phyloP scores from a whole-genome alignment of 2,888 invertebrate species.

The Dusona sp. region DNA sequence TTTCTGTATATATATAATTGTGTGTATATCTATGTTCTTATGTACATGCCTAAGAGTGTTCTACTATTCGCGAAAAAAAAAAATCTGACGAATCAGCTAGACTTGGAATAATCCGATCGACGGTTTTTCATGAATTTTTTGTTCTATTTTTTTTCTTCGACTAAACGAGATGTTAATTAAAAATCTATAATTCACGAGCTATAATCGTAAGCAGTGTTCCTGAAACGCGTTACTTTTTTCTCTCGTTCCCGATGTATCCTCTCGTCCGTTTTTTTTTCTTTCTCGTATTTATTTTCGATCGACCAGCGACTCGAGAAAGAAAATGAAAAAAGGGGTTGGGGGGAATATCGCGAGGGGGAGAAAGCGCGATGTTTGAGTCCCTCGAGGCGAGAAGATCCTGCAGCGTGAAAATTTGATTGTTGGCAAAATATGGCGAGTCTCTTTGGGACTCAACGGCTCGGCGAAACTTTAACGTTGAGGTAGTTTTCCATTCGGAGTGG shows the following conservation, averaged over 20 bases:
- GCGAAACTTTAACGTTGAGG: slow-evolving; percentile 59
- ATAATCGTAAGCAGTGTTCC: not conserved
- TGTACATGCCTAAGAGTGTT: slow-evolving; percentile 56
- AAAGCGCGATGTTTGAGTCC: not conserved
- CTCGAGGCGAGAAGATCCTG: slow-evolving; percentile 13
- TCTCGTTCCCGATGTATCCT: slow-evolving; percentile 1
- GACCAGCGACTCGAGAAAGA: slow-evolving; percentile 49
- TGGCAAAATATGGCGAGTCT: slow-evolving; percentile 11
- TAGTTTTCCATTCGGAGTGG: slow-evolving; percentile 36
- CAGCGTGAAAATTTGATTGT: slow-evolving; percentile 24
- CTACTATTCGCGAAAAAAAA: slow-evolving; percentile 35
- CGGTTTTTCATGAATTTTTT: slow-evolving; percentile 26
- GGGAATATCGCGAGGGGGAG: not conserved
- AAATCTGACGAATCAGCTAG: slow-evolving; percentile 18
- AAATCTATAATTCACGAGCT: slow-evolving; percentile 24
- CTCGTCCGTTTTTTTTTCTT: not conserved
- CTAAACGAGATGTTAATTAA: not conserved
- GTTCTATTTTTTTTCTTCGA: not conserved
- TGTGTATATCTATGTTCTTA: slow-evolving; percentile 30
- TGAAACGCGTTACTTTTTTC: not conserved
- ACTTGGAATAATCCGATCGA: slow-evolving; percentile 49
- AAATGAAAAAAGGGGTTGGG: not conserved
- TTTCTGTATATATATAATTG: slow-evolving; percentile 22
- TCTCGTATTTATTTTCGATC: slow-evolving; percentile 1
- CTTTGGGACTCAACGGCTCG: slow-evolving; percentile 43